A percentile compares a stretch with the other conserved stretches of the same genome.
These are phyloP conservation scores for Periophthalmus magnuspinnatus DNA, from an alignment of 2,797 vertebrate genomes.

Conservation along the genomic window DNA sequence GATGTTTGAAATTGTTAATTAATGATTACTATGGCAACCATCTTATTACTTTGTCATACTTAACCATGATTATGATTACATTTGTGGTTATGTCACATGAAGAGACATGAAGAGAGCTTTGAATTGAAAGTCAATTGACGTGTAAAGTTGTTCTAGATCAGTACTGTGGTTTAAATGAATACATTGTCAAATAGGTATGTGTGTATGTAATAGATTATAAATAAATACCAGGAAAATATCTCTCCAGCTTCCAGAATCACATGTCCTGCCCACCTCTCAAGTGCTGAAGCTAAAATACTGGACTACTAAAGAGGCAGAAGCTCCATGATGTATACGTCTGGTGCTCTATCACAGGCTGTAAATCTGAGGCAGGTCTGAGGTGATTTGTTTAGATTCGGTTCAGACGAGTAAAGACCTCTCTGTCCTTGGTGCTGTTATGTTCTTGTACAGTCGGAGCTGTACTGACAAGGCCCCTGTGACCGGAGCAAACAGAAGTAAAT, in stretches of 20 bases:
- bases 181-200: not conserved
- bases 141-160: not conserved
- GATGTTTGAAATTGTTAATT: too few species aligned
- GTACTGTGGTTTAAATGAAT: not conserved
- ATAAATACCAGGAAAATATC: not conserved
- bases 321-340: conserved; percentile 1
- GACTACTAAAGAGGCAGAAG: conserved; percentile 31
- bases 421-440: conserved; percentile 59
- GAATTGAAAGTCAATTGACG: not conserved
- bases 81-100: not conserved
- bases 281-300: conserved; percentile 19
- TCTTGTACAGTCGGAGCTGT: conserved; percentile 50
- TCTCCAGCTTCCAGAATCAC: too few species aligned
- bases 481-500: conserved; percentile 69
- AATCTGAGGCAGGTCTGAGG: conserved; percentile 61
- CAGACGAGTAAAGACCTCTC: conserved; percentile 45
- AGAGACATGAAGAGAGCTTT: not conserved
- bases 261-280: not conserved
- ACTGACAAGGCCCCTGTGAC: conserved; percentile 64
- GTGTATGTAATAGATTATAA: not conserved
- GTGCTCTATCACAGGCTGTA: conserved; percentile 52
- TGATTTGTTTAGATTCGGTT: conserved; percentile 67
- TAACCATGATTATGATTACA: too few species aligned
- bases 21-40: too few species aligned
- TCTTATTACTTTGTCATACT: too few species aligned